phyloP scores from a whole-genome alignment of 2,797 vertebrate species.

The Arnoldichthys spilopterus region DNA sequence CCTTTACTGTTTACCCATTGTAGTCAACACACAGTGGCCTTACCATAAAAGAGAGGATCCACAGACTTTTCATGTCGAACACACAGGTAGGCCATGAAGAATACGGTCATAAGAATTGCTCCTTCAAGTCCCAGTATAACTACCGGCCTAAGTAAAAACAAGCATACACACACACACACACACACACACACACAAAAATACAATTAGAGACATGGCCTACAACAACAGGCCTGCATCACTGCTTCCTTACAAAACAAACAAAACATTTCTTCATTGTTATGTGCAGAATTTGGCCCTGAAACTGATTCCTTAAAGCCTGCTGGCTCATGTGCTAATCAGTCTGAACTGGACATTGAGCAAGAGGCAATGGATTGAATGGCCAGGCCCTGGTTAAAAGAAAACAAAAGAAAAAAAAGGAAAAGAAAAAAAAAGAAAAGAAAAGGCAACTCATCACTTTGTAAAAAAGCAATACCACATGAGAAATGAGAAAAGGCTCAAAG shows the following conservation, averaged over 20 bases:
- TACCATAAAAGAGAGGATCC: slow-evolving; percentile 87
- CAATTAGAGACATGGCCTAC: not conserved
- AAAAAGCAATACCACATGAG: not conserved
- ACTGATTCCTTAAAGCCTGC: not conserved
- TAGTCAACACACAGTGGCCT: slow-evolving; percentile 33
- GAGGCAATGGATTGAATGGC: not conserved
- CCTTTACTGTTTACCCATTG: not conserved
- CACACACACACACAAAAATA: not conserved
- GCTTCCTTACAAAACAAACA: not conserved
- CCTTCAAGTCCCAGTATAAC: slow-evolving; percentile 68
- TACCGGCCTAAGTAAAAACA: slow-evolving; percentile 66
- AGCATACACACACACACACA: too few species aligned
- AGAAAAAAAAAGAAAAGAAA: not conserved
- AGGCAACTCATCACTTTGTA: not conserved
- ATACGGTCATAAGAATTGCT: slow-evolving; percentile 67
- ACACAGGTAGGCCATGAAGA: slow-evolving; percentile 68
- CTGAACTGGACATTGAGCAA: not conserved
- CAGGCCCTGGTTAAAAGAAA: not conserved
- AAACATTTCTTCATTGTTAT: not conserved
- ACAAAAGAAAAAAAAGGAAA: not conserved
- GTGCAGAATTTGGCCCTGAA: not conserved
- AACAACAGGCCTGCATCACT: not conserved
- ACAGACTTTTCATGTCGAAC: slow-evolving; percentile 66
- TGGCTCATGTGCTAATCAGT: not conserved
- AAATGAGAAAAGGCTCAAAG: not conserved